These are phyloP conservation scores for Polylopha cassiicola DNA, from an alignment of 2,888 invertebrate genomes.

Conservation along the genomic window DNA sequence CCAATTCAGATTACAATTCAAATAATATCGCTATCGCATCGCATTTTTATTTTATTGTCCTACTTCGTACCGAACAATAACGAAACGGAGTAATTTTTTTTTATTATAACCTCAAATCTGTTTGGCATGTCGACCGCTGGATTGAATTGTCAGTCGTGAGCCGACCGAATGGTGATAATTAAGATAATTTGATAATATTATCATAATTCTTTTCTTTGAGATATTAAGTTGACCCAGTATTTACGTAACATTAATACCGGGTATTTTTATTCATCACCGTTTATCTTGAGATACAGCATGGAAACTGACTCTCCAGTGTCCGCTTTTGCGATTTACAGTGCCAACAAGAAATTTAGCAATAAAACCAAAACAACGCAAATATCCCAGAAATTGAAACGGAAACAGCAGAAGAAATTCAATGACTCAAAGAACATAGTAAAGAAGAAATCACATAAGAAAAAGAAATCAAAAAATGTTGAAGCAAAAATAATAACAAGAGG, in stretches of 20 bases:
- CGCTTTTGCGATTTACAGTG: slow-evolving; percentile 61
- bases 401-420: slow-evolving; percentile 40
- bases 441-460: slow-evolving; percentile 52
- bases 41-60: no score
- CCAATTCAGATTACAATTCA: no score
- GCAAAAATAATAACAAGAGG: no score
- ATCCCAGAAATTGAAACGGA: slow-evolving; percentile 34
- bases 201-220: neutral
- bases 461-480: slow-evolving; percentile 34
- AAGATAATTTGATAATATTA: no score
- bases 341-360: slow-evolving; percentile 34
- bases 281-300: slow-evolving; percentile 3
- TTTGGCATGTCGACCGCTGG: slow-evolving; percentile 2
- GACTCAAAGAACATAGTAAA: slow-evolving; percentile 44
- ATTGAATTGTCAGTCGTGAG: no score
- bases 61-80: neutral
- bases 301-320: slow-evolving; percentile 59
- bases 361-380: slow-evolving; percentile 22
- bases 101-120: slow-evolving; percentile 2
- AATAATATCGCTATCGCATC: no score
- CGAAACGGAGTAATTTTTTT: no score
- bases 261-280: neutral
- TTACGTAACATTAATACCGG: no score
- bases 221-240: no score
- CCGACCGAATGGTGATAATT: no score